Conservation (phyloP, 2,888 invertebrate genomes). For the Cybosia mesomella region DNA sequence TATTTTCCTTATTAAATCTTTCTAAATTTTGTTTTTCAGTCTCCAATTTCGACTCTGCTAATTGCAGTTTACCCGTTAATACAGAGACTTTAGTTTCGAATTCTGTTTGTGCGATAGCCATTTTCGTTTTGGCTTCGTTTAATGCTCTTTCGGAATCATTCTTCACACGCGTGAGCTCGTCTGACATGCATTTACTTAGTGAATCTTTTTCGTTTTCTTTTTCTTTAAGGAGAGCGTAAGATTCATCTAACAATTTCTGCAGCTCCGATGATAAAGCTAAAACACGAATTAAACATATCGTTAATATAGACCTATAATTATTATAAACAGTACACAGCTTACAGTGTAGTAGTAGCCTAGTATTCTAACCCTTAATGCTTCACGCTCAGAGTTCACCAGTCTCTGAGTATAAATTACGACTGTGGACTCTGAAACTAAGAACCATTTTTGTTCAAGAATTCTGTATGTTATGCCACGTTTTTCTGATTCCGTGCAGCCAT, state of each 20-base stretch:
- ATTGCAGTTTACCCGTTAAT: constrained; percentile 83
- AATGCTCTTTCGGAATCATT: constrained; percentile 84
- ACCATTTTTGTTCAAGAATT: too few relatives aligned
- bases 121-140: constrained; percentile 87
- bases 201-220: constrained; percentile 85
- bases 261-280: constrained; percentile 83
- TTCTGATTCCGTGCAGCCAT: too few relatives aligned
- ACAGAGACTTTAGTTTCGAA: constrained; percentile 87
- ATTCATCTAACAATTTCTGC: constrained; percentile 83
- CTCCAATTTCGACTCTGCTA: constrained; percentile 83
- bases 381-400: too few relatives aligned
- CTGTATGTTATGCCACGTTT: too few relatives aligned
- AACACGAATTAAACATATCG: constrained; percentile 42
- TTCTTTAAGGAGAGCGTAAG: constrained; percentile 83
- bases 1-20: constrained; percentile 80
- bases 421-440: neutral
- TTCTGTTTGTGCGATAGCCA: constrained; percentile 89
- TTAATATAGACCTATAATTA: neutral
- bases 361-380: neutral
- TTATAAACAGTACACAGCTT: too few relatives aligned
- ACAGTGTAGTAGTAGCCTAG: neutral
- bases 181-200: constrained; percentile 82
- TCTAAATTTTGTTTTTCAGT: constrained; percentile 81
- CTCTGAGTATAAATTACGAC: too few relatives aligned
- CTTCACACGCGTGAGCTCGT: constrained; percentile 77